These are phyloP conservation scores for Dioctria rufipes DNA, from an alignment of 2,888 invertebrate genomes.

Conservation along the genomic window DNA sequence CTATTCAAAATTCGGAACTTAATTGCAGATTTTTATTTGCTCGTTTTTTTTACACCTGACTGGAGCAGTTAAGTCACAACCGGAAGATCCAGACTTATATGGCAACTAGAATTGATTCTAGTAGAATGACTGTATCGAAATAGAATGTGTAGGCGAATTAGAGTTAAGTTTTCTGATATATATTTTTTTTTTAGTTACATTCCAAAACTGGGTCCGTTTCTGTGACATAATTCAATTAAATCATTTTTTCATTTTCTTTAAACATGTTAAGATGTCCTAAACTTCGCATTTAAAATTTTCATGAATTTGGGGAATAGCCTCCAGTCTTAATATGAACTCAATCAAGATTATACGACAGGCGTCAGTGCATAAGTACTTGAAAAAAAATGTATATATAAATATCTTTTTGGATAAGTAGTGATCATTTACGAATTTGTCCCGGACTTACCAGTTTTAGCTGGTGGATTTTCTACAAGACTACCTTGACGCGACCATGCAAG, in stretches of 20 bases:
- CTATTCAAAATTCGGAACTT: not conserved
- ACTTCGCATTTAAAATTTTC: constrained; percentile 16
- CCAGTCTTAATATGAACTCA: constrained; percentile 10
- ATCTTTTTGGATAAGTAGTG: constrained; percentile 8
- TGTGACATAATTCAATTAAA: constrained; percentile 38
- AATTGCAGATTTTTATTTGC: constrained; percentile 1
- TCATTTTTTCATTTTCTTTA: not conserved
- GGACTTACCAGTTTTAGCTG: constrained; percentile 40
- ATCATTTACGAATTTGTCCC: constrained; percentile 35
- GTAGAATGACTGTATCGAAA: not conserved
- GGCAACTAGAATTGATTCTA: not conserved
- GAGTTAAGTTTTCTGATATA: not conserved
- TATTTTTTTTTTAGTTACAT: no score
- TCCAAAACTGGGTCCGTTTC: no score
- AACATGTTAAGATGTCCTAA: constrained; percentile 8
- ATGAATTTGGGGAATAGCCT: not conserved
- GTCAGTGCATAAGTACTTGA: constrained; percentile 11
- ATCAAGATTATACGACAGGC: not conserved
- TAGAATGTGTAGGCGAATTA: not conserved
- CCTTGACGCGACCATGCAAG: constrained; percentile 27
- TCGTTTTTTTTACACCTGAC: not conserved
- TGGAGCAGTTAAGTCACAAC: not conserved
- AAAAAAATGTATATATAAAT: not conserved
- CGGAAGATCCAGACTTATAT: not conserved
- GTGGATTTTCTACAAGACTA: constrained; percentile 38